These are phyloP conservation scores for Hydropotes inermis DNA, from an alignment of 2,113 vertebrate species.

Conservation along the genomic window DNA sequence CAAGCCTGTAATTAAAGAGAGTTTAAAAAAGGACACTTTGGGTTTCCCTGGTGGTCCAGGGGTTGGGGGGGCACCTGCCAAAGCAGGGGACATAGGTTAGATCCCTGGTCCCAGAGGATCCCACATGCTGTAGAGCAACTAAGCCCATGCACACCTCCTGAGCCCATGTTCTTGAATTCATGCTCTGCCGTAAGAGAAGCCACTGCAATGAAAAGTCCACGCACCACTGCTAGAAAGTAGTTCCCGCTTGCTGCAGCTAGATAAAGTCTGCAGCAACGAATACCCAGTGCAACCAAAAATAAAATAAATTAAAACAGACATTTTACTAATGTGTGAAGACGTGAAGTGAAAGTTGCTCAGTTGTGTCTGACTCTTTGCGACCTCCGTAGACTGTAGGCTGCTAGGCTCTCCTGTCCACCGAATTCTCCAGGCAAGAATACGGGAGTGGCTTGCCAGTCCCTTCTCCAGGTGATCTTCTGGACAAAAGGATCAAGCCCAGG, in stretches of 20 bases:
- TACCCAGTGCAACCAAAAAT: not conserved
- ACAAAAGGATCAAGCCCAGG: not conserved
- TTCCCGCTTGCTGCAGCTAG: not conserved
- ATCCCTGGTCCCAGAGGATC: not conserved
- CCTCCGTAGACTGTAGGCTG: fast-evolving
- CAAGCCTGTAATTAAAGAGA: not conserved
- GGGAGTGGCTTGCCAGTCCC: not conserved
- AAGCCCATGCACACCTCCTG: not conserved
- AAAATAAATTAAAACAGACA: not conserved
- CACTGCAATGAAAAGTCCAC: not conserved
- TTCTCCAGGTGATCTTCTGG: not conserved
- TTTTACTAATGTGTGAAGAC: not conserved
- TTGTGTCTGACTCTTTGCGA: not conserved
- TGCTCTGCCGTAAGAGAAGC: not conserved
- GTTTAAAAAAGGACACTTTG: not conserved
- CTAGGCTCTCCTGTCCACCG: not conserved
- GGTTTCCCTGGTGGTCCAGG: not conserved
- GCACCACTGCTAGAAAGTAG: not conserved
- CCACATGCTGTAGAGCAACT: not conserved
- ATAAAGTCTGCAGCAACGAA: not conserved
- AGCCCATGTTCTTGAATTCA: not conserved
- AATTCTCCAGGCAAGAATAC: not conserved
- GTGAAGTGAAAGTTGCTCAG: not conserved
- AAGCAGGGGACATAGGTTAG: not conserved
- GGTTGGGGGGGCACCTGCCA: not conserved